These are phyloP conservation scores for Pristionchus maxplancki DNA, from an alignment of 2,888 invertebrate species.

Conservation along the genomic window DNA sequence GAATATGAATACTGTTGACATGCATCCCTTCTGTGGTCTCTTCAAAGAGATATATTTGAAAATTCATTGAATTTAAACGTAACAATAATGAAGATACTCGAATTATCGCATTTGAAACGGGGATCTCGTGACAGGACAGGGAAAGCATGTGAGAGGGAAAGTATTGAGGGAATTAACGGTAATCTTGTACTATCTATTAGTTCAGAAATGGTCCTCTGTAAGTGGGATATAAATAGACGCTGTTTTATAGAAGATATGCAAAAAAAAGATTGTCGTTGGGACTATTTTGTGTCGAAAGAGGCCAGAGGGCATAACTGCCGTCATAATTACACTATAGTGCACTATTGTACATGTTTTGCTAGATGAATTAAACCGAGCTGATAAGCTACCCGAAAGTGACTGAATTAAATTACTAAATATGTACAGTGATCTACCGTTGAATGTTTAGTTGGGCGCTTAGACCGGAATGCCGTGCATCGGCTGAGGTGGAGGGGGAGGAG, in stretches of 20 bases:
- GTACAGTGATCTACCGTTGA: background rate
- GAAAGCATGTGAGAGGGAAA: background rate
- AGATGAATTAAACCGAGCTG: background rate
- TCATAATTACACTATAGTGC: background rate
- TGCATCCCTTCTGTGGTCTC: background rate
- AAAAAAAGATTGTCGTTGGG: background rate
- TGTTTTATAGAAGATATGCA: background rate
- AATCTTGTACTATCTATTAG: background rate
- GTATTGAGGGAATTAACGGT: background rate
- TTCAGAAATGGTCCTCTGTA: background rate
- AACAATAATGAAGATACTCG: conserved; percentile 21
- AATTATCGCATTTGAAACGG: conserved; percentile 34
- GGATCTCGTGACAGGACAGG: background rate
- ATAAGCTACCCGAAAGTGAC: background rate
- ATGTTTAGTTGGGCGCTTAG: background rate
- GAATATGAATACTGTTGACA: background rate
- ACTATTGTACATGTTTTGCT: background rate
- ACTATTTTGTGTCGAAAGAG: background rate
- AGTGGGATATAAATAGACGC: background rate
- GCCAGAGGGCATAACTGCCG: background rate
- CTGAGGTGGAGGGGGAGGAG: background rate
- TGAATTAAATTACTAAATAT: conserved; percentile 8
- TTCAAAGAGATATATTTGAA: background rate
- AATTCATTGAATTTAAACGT: background rate
- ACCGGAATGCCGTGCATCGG: background rate